Percentiles rank a stretch among this genome's conserved stretches.
phyloP scores from a whole-genome alignment of 2,797 vertebrate genomes.

The Darevskia nairensis region DNA sequence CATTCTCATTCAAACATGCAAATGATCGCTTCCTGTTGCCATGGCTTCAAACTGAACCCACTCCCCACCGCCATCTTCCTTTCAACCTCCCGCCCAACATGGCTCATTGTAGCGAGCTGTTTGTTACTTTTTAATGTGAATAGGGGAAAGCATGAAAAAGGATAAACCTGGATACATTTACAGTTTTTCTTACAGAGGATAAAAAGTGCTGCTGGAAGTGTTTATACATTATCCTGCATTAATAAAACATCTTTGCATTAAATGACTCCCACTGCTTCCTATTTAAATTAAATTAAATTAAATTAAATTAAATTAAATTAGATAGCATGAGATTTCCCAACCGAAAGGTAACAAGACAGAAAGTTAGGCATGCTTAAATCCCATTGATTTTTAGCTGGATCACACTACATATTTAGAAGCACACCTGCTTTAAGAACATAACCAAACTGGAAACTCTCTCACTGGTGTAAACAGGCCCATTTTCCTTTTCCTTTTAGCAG shows the following conservation, averaged over 20 bases:
- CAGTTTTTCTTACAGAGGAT: constrained; percentile 21
- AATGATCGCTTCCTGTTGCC: constrained; percentile 62
- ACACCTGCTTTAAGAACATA: not conserved
- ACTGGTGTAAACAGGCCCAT: constrained; percentile 10
- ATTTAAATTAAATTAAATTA: constrained; percentile 67
- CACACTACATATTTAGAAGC: not conserved
- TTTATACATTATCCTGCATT: constrained; percentile 38
- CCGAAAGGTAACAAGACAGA: constrained; percentile 29
- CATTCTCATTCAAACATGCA: constrained; percentile 71
- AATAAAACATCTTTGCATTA: constrained; percentile 68
- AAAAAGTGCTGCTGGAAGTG: constrained; percentile 46
- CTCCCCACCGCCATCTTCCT: constrained; percentile 21
- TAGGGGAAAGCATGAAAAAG: constrained; percentile 4
- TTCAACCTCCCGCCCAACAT: constrained; percentile 26
- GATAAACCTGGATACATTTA: constrained; percentile 35
- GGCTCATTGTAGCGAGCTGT: constrained; percentile 49
- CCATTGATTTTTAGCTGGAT: not conserved
- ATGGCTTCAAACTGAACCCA: constrained; percentile 69
- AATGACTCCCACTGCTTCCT: constrained; percentile 44
- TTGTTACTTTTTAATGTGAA: constrained; percentile 24
- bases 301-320: constrained; percentile 54
- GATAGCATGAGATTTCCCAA: constrained; percentile 52
- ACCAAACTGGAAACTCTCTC: constrained; percentile 9
- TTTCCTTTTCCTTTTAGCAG: not conserved
- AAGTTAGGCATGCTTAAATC: not conserved